Percentiles rank a stretch among this genome's conserved stretches.
Conservation (phyloP, 2,797 vertebrate genomes). For the Crenichthys baileyi region DNA sequence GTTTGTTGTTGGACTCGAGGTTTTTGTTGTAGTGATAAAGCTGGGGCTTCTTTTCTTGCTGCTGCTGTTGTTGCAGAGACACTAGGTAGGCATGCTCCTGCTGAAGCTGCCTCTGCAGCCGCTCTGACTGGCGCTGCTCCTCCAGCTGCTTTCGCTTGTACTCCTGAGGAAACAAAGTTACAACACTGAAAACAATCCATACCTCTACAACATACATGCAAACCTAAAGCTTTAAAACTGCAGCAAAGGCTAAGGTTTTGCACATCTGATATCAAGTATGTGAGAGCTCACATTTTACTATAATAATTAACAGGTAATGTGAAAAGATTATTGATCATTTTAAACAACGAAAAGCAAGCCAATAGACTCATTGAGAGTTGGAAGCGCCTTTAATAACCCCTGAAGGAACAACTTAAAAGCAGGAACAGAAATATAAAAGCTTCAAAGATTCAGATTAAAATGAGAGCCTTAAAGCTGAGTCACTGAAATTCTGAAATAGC, state of each 20-base stretch:
- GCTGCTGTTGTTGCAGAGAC: slow-evolving; percentile 86
- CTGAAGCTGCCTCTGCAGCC: slow-evolving; percentile 92
- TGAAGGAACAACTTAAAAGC: not conserved
- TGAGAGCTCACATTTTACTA: not conserved
- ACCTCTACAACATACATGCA: not conserved
- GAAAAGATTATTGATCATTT: slow-evolving; percentile 34
- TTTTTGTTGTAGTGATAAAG: slow-evolving; percentile 92
- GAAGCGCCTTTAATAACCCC: not conserved
- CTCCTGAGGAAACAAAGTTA: slow-evolving; percentile 77
- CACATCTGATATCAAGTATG: not conserved
- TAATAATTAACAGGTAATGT: slow-evolving; percentile 1
- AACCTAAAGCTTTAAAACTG: not conserved
- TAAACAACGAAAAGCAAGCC: slow-evolving; percentile 14
- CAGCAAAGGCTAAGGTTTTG: not conserved
- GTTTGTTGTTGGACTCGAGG: slow-evolving; percentile 88
- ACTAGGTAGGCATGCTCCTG: slow-evolving; percentile 94
- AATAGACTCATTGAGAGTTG: slow-evolving; percentile 17
- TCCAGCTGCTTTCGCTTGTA: slow-evolving; percentile 95
- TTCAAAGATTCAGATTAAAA: slow-evolving; percentile 1
- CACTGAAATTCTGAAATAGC: not conserved
- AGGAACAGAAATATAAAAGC: not conserved
- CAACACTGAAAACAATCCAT: slow-evolving; percentile 29
- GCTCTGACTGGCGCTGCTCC: slow-evolving; percentile 93
- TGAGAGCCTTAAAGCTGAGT: not conserved
- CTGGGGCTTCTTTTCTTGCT: slow-evolving; percentile 88